These are phyloP conservation scores for Pyxicephalus adspersus DNA, from an alignment of 2,113 vertebrate species.

Conservation along the genomic window DNA sequence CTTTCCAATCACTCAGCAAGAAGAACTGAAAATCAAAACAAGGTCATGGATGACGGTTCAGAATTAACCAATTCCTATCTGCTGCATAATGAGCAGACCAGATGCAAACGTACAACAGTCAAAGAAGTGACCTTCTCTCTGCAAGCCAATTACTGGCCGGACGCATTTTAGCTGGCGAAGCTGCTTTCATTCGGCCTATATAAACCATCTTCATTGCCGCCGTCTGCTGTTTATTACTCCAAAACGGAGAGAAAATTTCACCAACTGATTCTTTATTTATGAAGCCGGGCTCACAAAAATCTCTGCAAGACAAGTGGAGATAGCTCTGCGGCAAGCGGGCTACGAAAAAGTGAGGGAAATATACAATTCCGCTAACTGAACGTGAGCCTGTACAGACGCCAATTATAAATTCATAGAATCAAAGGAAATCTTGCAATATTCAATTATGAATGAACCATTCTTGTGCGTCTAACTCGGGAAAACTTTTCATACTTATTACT, in stretches of 20 bases:
- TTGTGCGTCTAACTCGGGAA: conserved; percentile 21
- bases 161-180: neutral
- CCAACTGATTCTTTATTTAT: neutral
- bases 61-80: neutral
- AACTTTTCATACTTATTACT: conserved; percentile 46
- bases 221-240: neutral
- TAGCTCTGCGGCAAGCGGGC: neutral
- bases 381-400: conserved; percentile 18
- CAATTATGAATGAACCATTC: conserved; percentile 50
- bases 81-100: no score
- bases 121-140: neutral
- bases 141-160: neutral
- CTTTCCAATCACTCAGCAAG: conserved; percentile 20
- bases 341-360: neutral
- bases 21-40: conserved; percentile 27
- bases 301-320: neutral
- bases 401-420: conserved; percentile 51
- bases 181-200: neutral
- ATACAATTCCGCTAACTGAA: conserved; percentile 35
- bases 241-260: neutral
- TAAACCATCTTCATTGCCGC: neutral
- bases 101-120: neutral
- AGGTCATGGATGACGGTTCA: neutral
- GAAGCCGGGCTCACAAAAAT: neutral
- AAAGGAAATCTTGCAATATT: conserved; percentile 43